Conservation (phyloP, 2,888 invertebrate species). For the Xestia sexstrigata region DNA sequence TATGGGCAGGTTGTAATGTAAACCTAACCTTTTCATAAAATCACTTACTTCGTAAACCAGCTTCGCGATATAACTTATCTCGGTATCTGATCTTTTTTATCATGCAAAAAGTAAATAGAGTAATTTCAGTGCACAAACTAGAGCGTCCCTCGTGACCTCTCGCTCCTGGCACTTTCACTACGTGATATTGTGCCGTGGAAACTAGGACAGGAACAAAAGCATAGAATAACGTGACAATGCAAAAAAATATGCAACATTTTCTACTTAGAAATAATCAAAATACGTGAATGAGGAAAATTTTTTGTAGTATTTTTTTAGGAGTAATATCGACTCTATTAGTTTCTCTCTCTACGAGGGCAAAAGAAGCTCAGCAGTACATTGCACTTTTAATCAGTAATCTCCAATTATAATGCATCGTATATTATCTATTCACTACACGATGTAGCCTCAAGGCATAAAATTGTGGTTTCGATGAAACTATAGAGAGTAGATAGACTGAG, state of each 20-base stretch:
- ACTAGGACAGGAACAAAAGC: slow-evolving; percentile 59
- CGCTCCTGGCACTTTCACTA: slow-evolving; percentile 58
- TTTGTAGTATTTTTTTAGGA: slow-evolving; percentile 1
- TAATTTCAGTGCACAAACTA: slow-evolving; percentile 30
- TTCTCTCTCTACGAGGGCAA: slow-evolving; percentile 23
- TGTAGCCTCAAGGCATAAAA: slow-evolving; percentile 24
- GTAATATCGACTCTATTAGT: slow-evolving; percentile 14
- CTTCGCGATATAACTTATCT: background rate
- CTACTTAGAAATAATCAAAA: slow-evolving; percentile 43
- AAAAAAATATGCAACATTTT: slow-evolving; percentile 53
- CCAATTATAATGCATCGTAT: slow-evolving; percentile 12
- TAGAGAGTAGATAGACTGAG: slow-evolving; percentile 40
- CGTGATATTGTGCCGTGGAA: slow-evolving; percentile 35
- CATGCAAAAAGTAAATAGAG: slow-evolving; percentile 34
- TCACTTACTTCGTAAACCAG: too few species aligned
- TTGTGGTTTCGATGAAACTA: slow-evolving; percentile 35
- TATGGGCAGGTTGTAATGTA: background rate
- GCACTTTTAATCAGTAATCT: slow-evolving; percentile 20
- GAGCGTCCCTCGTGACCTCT: slow-evolving; percentile 41
- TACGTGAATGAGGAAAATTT: slow-evolving; percentile 24
- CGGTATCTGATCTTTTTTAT: background rate
- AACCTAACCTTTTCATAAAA: background rate
- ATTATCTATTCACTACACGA: slow-evolving; percentile 8
- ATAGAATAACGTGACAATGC: slow-evolving; percentile 48
- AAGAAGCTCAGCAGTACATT: background rate